Conservation (phyloP, 2,797 vertebrate species). For the Neomorphus geoffroyi region DNA sequence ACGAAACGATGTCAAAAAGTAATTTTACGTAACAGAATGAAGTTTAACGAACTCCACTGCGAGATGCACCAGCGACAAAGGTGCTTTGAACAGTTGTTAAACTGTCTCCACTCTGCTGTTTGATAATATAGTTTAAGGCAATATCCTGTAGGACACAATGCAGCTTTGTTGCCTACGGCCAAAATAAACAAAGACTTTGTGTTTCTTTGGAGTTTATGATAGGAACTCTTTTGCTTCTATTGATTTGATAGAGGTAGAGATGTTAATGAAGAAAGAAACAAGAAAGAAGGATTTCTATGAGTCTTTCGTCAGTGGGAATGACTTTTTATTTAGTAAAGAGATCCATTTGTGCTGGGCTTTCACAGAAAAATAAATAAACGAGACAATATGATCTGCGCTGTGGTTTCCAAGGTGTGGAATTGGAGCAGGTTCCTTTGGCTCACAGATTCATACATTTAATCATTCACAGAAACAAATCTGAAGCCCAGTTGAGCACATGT, state of each 20-base stretch:
- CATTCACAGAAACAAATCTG: neutral
- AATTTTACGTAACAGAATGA: neutral
- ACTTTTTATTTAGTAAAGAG: neutral
- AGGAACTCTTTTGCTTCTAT: neutral
- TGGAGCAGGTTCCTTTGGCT: neutral
- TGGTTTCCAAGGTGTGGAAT: neutral
- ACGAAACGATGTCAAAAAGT: neutral
- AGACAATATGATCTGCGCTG: fast-evolving
- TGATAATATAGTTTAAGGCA: neutral
- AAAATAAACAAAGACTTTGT: neutral
- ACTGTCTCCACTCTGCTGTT: neutral
- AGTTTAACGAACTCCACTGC: fast-evolving
- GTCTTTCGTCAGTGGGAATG: neutral
- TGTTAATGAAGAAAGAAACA: neutral
- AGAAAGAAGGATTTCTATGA: neutral
- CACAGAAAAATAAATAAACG: neutral
- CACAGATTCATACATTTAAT: neutral
- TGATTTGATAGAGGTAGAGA: neutral
- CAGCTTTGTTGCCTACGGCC: neutral
- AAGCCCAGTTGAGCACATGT: neutral
- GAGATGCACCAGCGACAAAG: neutral
- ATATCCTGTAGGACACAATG: neutral
- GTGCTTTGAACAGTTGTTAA: neutral
- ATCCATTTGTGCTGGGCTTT: neutral
- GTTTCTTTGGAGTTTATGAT: neutral